Conservation (phyloP, 1,140 invertebrate species). For the Camponotus pennsylvanicus region DNA sequence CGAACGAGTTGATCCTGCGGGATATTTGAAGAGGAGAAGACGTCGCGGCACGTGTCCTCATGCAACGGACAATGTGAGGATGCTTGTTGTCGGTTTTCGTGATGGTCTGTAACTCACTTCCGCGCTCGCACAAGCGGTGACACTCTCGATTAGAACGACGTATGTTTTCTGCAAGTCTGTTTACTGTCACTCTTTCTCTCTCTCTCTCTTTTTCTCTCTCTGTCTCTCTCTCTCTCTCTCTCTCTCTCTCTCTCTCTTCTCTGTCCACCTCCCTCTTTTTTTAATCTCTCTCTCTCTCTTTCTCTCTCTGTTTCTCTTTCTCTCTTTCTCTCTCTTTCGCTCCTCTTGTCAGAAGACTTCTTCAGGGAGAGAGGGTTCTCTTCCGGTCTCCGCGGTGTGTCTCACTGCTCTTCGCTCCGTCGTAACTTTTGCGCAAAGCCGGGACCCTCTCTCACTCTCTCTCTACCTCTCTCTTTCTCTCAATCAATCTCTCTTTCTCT, state of each 20-base stretch:
- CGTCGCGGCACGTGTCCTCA: slow-evolving; percentile 58
- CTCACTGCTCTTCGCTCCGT: slow-evolving; percentile 79
- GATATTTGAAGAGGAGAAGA: slow-evolving; percentile 12
- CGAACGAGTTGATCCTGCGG: slow-evolving; percentile 14
- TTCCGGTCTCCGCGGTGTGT: slow-evolving; percentile 83
- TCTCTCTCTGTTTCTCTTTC: slow-evolving; percentile 68
- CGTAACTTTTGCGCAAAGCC: slow-evolving; percentile 84
- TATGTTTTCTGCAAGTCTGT: slow-evolving; percentile 69
- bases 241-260: slow-evolving; percentile 70
- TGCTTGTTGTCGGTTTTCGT: slow-evolving; percentile 33
- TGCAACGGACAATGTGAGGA: slow-evolving; percentile 11
- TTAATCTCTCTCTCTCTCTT: slow-evolving; percentile 56
- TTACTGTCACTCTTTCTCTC: slow-evolving; percentile 40
- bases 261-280: slow-evolving; percentile 69
- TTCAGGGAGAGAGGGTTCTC: slow-evolving; percentile 79
- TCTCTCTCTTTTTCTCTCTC: slow-evolving; percentile 33
- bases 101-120: slow-evolving; percentile 40
- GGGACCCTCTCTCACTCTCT: slow-evolving; percentile 75
- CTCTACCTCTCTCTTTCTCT: slow-evolving; percentile 67
- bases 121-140: slow-evolving; percentile 42
- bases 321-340: slow-evolving; percentile 55
- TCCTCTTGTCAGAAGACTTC: slow-evolving; percentile 64
- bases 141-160: slow-evolving; percentile 56
- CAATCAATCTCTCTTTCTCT: slow-evolving; percentile 31
- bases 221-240: slow-evolving; percentile 58